Base-by-base conservation (phyloP, 2,113 vertebrate species). In the Empidonax traillii region DNA sequence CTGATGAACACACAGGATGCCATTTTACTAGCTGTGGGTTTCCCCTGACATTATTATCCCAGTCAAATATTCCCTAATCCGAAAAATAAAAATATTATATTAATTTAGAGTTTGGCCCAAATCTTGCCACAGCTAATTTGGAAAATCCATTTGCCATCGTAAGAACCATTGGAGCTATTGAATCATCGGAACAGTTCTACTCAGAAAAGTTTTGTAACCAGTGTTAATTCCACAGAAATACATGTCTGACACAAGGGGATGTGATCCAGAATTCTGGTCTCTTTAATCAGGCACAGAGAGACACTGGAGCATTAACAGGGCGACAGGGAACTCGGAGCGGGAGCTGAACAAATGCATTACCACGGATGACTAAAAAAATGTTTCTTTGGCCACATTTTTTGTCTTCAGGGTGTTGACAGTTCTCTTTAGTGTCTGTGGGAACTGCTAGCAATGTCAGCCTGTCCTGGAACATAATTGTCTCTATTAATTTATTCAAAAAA, bases 351-450 rank as follows among this genome's bases (percentile, higher is more conserved):
- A 87, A 88, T 39, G 30, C 46, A 35, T 80, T 41, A 67, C 46
- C 78, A 75, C 0, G 1, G 30, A 59, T 63, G 43, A 51, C 59
- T 90, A 62, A 71, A 73, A 73, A 65, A 80, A 61, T 62, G 25
- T 73, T 39, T 75, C 51, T 79, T 80, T 66, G 55, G 47, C 87
- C 53, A 71, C 65, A 44, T 71, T 76, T 93, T 93, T 53, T 71
- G 53, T 89, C 93, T 92, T 86, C 67, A 94, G 56, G 83, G 52
- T 65, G 33, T n/a, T 73, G 75, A 92, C 80, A 68, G 30, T 84
- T 96, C 41, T 91, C 61, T 92, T 96, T 56, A 96, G 62, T 37
- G 19, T 96, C 87, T 94, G 87, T 80, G 87, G 85, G 80, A 94
- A 94, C 51, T 65, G 56, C 65, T 90, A 91, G 51, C 66, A 89